Evolutionary conservation across 2,113 vertebrate species (phyloP).

Genomic region (Stictonetta naevosa): DNA sequence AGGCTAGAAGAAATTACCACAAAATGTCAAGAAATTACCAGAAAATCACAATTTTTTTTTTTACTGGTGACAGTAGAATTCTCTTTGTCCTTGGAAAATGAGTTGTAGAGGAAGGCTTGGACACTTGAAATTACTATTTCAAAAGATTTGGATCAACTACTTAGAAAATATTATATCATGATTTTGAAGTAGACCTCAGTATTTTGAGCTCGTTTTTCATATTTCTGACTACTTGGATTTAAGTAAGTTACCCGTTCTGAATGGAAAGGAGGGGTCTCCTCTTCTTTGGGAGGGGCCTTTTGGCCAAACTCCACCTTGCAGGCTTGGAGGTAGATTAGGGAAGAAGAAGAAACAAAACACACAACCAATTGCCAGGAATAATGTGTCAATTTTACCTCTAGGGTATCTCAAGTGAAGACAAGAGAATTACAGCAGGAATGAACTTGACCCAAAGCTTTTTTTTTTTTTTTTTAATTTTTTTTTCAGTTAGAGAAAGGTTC

Average conservation of each 20-base stretch:
- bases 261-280: neutral
- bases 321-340: neutral
- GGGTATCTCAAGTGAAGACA: neutral
- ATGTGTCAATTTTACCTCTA: neutral
- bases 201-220: neutral
- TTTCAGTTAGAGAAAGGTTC: neutral
- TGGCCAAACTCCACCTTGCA: neutral
- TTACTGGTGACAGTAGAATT: neutral
- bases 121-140: neutral
- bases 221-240: neutral
- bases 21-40: neutral
- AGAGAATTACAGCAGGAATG: neutral
- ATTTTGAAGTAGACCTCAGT: neutral
- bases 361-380: neutral
- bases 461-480: neutral
- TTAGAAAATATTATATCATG: neutral
- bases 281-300: neutral
- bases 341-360: neutral
- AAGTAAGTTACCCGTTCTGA: neutral
- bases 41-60: neutral
- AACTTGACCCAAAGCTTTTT: neutral
- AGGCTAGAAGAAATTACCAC: neutral
- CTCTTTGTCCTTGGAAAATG: neutral
- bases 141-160: neutral
- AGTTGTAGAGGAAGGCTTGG: neutral